phyloP scores from a whole-genome alignment of 2,888 invertebrate species.

The Spilosoma lubricipeda region DNA sequence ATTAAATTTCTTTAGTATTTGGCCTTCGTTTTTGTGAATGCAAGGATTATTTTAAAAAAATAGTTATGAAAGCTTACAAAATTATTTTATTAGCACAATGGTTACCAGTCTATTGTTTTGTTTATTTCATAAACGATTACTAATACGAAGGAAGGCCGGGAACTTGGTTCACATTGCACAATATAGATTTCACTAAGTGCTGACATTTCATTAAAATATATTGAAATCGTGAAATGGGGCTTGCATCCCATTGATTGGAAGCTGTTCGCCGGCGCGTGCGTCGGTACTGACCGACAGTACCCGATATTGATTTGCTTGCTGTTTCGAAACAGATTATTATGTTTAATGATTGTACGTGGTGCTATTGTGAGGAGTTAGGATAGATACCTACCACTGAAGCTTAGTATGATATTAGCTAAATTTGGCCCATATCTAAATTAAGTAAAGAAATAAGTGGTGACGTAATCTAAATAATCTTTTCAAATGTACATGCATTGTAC shows the following conservation, averaged over 20 bases:
- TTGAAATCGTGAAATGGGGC: constrained; percentile 85
- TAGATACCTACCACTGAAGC: constrained; percentile 33
- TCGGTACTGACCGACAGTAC: constrained; percentile 67
- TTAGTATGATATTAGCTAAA: constrained; percentile 29
- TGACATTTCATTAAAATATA: constrained; percentile 85
- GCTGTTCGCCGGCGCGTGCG: constrained; percentile 71
- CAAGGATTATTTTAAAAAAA: not conserved
- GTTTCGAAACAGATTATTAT: constrained; percentile 69
- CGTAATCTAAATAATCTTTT: not conserved
- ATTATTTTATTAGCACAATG: constrained; percentile 41
- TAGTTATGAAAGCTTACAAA: constrained; percentile 6
- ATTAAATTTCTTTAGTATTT: not conserved
- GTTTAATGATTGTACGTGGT: constrained; percentile 53
- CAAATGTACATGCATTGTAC: not conserved
- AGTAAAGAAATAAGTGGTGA: constrained; percentile 19
- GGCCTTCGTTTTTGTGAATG: not conserved
- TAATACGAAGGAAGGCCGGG: constrained; percentile 58
- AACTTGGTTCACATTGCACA: constrained; percentile 69
- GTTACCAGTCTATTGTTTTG: constrained; percentile 58
- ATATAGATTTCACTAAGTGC: constrained; percentile 80
- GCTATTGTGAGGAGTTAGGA: constrained; percentile 48
- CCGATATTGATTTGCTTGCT: constrained; percentile 77
- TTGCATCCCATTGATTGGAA: constrained; percentile 83
- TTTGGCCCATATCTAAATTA: constrained; percentile 18
- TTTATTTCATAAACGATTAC: constrained; percentile 59